Evolutionary conservation across 1,140 invertebrate genomes (phyloP).

Genomic region (Sitophilus oryzae): DNA sequence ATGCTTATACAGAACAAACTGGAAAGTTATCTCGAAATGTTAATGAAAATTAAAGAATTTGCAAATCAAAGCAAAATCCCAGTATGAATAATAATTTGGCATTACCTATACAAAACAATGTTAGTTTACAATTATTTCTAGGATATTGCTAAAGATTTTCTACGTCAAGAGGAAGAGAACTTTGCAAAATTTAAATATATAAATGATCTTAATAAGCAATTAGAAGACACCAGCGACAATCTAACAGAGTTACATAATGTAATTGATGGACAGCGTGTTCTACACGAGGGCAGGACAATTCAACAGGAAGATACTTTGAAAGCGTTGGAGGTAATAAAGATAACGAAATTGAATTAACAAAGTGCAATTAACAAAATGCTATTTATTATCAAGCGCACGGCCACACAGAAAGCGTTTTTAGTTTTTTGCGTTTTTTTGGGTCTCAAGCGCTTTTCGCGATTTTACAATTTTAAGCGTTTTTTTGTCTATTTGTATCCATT

Average conservation of each 20-base stretch:
- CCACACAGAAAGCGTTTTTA: too few species aligned
- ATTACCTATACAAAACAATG: too few species aligned
- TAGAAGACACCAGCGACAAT: conserved; percentile 53
- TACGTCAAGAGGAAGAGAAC: conserved; percentile 82
- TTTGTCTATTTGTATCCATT: too few species aligned
- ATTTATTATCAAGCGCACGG: too few species aligned
- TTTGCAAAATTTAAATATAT: conserved; percentile 90
- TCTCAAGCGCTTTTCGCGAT: too few species aligned
- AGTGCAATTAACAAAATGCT: too few species aligned
- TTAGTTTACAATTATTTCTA: too few species aligned
- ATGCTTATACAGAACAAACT: conserved; percentile 63
- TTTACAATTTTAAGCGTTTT: too few species aligned
- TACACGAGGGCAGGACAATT: conserved; percentile 44
- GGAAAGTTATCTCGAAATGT: conserved; percentile 64
- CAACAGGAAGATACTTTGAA: conserved; percentile 50
- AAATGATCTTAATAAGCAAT: conserved; percentile 82
- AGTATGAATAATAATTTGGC: conserved; percentile 9
- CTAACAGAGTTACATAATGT: conserved; percentile 27
- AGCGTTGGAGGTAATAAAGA: conserved; percentile 32
- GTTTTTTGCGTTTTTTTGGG: too few species aligned
- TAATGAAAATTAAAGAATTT: conserved; percentile 59
- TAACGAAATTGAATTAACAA: background rate
- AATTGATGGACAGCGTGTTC: conserved; percentile 44
- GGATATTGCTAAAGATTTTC: conserved; percentile 64
- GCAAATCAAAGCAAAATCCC: conserved; percentile 6